Conservation (phyloP, 2,888 invertebrate species). For the Agapostemon virescens region DNA sequence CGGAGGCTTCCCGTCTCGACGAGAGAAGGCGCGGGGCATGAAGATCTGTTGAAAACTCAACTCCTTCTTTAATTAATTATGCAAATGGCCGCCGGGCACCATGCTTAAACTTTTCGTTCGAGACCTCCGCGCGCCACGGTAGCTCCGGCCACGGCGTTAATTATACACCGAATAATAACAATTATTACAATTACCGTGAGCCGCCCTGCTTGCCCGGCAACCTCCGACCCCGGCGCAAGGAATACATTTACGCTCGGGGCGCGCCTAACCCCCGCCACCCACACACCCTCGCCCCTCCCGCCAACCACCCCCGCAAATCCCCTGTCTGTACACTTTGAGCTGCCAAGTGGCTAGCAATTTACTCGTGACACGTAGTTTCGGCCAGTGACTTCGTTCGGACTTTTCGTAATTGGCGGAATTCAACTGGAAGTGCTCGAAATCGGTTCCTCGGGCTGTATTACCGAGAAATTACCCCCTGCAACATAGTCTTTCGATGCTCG, state of each 20-base stretch:
- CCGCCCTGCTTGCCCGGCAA: conserved; percentile 41
- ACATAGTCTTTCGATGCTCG: background rate
- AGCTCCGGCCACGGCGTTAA: conserved; percentile 74
- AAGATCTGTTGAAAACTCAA: conserved; percentile 77
- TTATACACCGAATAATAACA: conserved; percentile 79
- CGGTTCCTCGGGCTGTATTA: background rate
- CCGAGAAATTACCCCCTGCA: background rate
- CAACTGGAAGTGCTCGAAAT: conserved; percentile 3
- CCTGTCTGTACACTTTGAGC: conserved; percentile 5
- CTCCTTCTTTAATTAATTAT: conserved; percentile 79
- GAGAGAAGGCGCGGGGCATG: conserved; percentile 66
- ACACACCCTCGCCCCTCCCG: background rate
- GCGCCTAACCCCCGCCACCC: background rate
- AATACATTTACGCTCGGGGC: conserved; percentile 38
- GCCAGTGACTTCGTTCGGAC: conserved; percentile 3
- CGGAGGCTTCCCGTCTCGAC: conserved; percentile 50
- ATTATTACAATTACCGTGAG: conserved; percentile 77
- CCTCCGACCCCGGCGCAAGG: conserved; percentile 45
- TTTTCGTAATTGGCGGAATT: conserved; percentile 13
- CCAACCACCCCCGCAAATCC: background rate
- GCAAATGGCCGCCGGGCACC: conserved; percentile 76
- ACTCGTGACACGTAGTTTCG: conserved; percentile 23
- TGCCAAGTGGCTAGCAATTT: conserved; percentile 25
- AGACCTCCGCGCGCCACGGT: conserved; percentile 63
- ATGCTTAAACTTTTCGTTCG: conserved; percentile 77